Evolutionary conservation across 2,113 vertebrate species (phyloP), one percentile per base, ranked within the genome.

Genomic region (Puntigrus tetrazona): DNA sequence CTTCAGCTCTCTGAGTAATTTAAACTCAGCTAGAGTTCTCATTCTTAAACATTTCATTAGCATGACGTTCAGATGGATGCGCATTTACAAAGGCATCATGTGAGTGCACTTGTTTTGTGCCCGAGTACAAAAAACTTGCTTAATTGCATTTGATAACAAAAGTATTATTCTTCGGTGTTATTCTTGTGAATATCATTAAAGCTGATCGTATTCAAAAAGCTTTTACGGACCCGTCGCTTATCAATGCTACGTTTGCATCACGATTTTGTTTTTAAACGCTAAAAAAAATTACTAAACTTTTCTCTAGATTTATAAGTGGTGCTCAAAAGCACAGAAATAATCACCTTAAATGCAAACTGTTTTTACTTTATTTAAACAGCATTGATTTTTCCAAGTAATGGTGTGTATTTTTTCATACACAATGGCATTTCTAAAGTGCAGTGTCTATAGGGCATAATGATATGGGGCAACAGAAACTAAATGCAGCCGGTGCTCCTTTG

Each of bases 401-500:
- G 22, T 65, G 52, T 47, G 13, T 5, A 50, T 34, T 36, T 65
- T 52, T 36, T 65, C 52, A 83, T 65, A 0, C 22, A 59, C 61
- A 61, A 41, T 77, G 43, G 34, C n/a, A 50, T 55, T 84, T 77
- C 43, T 22, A 41, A 50, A 84, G 73, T 25, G 38, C 27, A 38
- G 9, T 25, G 13, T 16, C 50, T 50, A 63, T 76, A 45, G 9
- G 59, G 78, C 75, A 72, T 78, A 85, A 75, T 84, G 89, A 36
- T 77, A 70, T 34, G 34, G 25, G 63, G 73, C 41, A 16, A 78
- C 9, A 9, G 20, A 57, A 41, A 34, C n/a, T 57, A 69, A 85
- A 85, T 61, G 31, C 16, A 80, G 75, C 84, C 70, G 79, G 25
- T 72, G 61, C 59, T 65, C 50, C 82, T 89, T 86, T 89, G 78